Conservation (phyloP, 2,888 invertebrate genomes). For the Branchellion lobata region DNA sequence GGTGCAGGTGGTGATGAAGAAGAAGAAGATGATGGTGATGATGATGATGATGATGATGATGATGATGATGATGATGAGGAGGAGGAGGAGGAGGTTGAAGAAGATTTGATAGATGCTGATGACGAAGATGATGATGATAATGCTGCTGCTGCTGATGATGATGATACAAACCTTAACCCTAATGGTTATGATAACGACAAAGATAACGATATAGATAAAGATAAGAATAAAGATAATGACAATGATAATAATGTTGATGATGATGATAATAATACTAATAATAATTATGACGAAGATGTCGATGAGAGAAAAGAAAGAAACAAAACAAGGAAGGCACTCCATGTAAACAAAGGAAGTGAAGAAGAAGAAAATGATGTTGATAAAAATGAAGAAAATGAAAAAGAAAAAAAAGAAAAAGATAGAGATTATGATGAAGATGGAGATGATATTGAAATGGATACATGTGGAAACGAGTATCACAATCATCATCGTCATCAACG, state of each 20-base stretch:
- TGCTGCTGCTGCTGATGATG: not conserved
- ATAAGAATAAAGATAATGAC: not conserved
- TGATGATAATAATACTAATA: not conserved
- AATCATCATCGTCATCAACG: not conserved
- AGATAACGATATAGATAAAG: not conserved
- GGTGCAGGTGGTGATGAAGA: not conserved
- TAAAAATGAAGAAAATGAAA: not conserved
- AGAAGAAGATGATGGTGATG: not conserved
- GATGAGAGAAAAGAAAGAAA: too few species aligned
- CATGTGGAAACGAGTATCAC: too few species aligned
- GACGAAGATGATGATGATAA: not conserved
- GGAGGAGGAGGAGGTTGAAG: not conserved
- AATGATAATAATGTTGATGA: not conserved
- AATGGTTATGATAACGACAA: not conserved
- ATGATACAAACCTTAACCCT: not conserved
- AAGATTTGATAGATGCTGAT: not conserved
- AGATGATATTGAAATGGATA: not conserved
- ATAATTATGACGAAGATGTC: too few species aligned
- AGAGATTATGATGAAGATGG: not conserved
- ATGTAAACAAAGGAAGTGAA: not conserved
- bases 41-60: constrained; percentile 13
- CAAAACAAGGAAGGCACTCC: too few species aligned
- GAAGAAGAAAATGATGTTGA: not conserved
- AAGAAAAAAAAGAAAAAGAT: not conserved
- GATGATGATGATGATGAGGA: not conserved